Conservation (phyloP, 2,797 vertebrate species). For the Austrolebias charrua region DNA sequence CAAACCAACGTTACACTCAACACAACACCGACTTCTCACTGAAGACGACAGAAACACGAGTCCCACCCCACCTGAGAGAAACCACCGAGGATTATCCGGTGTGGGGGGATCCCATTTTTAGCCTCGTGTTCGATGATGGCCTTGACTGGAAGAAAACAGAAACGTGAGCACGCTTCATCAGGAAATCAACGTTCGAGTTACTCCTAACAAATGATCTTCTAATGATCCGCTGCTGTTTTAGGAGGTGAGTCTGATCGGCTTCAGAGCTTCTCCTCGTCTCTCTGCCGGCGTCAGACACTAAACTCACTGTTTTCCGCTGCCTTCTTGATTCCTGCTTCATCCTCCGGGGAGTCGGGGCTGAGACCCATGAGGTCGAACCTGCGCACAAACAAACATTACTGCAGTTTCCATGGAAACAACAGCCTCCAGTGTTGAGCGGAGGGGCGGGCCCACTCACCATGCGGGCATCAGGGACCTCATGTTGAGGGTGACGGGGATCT, state of each 20-base stretch:
- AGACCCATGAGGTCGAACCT: constrained; percentile 98
- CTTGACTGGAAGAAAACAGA: constrained; percentile 81
- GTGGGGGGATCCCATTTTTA: constrained; percentile 93
- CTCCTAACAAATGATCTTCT: too few species aligned
- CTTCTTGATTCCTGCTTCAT: constrained; percentile 95
- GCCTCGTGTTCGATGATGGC: constrained; percentile 95
- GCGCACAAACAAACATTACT: constrained; percentile 47
- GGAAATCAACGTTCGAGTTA: too few species aligned
- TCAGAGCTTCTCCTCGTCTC: too few species aligned
- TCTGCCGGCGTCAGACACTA: too few species aligned
- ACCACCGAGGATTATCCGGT: constrained; percentile 93
- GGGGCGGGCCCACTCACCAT: constrained; percentile 82
- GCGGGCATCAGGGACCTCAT: constrained; percentile 93
- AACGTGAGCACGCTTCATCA: background rate
- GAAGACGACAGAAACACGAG: background rate
- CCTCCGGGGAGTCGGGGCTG: constrained; percentile 90
- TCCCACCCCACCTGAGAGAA: constrained; percentile 91
- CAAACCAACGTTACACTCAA: background rate
- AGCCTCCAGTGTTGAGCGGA: constrained; percentile 45
- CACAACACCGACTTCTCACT: background rate
- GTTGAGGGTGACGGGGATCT: constrained; percentile 94
- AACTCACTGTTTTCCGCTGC: constrained; percentile 94
- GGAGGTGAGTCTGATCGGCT: too few species aligned
- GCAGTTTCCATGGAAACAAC: constrained; percentile 55
- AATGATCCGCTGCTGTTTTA: too few species aligned